These are phyloP conservation scores for Thereva unica DNA, from an alignment of 2,888 invertebrate species.

Conservation along the genomic window DNA sequence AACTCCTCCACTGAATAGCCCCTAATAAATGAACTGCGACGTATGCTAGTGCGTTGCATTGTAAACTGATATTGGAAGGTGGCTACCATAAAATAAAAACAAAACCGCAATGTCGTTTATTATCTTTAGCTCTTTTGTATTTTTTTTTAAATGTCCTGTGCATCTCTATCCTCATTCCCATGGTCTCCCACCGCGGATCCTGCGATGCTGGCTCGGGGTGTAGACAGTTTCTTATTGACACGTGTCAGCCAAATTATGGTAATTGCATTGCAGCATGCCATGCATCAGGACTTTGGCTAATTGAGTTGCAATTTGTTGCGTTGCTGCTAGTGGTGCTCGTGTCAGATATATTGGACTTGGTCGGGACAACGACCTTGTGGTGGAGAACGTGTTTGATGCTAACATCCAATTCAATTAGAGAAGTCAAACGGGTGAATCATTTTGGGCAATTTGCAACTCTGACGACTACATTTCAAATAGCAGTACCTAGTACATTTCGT, in stretches of 20 bases:
- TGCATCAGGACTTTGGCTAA: conserved; percentile 41
- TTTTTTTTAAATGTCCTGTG: background rate
- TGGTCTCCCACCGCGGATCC: background rate
- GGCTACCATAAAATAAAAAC: no score
- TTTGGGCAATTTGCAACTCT: conserved; percentile 29
- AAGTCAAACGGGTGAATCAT: conserved; percentile 31
- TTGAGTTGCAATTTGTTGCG: conserved; percentile 44
- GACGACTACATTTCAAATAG: background rate
- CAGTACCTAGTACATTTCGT: no score
- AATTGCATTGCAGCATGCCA: conserved; percentile 48
- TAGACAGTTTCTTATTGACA: conserved; percentile 47
- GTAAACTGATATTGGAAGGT: no score
- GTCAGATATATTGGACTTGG: conserved; percentile 14
- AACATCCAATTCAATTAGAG: conserved; percentile 25
- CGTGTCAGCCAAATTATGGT: conserved; percentile 58
- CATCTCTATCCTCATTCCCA: background rate
- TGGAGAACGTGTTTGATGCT: conserved; percentile 21
- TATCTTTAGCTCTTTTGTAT: no score
- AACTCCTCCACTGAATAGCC: no score
- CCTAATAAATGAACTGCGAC: no score
- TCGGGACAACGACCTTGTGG: background rate
- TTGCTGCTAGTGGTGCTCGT: background rate
- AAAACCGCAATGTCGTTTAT: no score
- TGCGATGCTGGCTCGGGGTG: background rate
- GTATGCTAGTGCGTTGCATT: no score